phyloP scores from a whole-genome alignment of 1,140 invertebrate species.

The Bombus fervidus region DNA sequence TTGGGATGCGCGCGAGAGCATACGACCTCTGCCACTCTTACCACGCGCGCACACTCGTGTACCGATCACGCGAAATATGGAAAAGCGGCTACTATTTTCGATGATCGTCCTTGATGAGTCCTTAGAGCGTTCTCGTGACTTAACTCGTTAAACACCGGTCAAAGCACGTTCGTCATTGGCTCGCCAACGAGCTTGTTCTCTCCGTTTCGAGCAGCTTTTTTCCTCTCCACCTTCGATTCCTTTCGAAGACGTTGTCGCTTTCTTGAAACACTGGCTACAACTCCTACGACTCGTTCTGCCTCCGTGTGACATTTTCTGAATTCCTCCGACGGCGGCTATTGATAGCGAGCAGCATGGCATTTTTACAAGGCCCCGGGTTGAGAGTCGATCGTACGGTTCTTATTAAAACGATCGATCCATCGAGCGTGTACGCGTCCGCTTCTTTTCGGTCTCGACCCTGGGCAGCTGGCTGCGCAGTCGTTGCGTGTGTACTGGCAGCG shows the following conservation, averaged over 20 bases:
- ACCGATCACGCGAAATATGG: conserved; percentile 27
- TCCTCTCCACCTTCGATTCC: conserved; percentile 24
- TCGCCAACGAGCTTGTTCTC: conserved; percentile 17
- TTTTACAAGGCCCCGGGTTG: background rate
- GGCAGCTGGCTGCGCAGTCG: background rate
- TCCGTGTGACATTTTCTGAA: conserved; percentile 3
- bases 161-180: conserved; percentile 25
- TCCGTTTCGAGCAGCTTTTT: conserved; percentile 50
- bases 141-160: conserved; percentile 1
- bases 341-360: background rate
- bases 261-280: too few relatives aligned
- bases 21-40: conserved; percentile 28
- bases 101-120: conserved; percentile 21
- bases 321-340: background rate
- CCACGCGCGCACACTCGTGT: background rate
- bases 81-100: conserved; percentile 12
- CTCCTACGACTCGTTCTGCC: background rate
- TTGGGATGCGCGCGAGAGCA: conserved; percentile 44
- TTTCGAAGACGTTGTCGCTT: conserved; percentile 20
- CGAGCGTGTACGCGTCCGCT: too few relatives aligned
- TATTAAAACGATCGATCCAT: conserved; percentile 4
- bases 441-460: background rate
- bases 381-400: background rate
- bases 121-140: conserved; percentile 51
- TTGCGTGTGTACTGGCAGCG: background rate